These are phyloP conservation scores for Podarcis raffonei DNA, from an alignment of 2,113 vertebrate genomes.

Conservation along the genomic window DNA sequence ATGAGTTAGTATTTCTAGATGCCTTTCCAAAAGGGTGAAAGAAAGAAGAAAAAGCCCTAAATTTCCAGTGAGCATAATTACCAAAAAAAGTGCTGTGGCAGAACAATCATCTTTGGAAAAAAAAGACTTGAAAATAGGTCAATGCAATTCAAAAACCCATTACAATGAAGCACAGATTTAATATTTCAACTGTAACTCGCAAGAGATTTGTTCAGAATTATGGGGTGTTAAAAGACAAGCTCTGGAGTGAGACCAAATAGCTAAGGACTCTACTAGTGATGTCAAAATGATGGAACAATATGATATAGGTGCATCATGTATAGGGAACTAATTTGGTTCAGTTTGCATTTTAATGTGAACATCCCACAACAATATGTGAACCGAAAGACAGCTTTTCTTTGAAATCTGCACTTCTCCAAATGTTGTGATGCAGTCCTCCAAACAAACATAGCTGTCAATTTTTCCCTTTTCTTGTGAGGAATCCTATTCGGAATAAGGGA, in stretches of 20 bases:
- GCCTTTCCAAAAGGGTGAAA: not conserved
- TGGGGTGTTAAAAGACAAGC: not conserved
- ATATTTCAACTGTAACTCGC: constrained; percentile 5
- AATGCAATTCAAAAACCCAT: not conserved
- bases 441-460: no score
- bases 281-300: not conserved
- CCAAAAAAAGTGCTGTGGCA: constrained; percentile 8
- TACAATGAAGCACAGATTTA: not conserved
- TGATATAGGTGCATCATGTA: no score
- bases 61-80: constrained; percentile 26
- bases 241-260: not conserved
- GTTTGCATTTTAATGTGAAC: no score
- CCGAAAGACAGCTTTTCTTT: not conserved
- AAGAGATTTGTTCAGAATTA: not conserved
- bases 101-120: not conserved
- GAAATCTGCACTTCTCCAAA: not conserved
- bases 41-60: not conserved
- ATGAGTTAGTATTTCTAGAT: constrained; percentile 28
- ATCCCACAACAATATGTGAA: no score
- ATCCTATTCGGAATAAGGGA: no score
- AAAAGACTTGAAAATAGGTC: not conserved
- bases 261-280: not conserved
- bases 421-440: no score
- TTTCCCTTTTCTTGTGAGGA: no score
- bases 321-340: no score